A percentile compares a stretch with the other conserved stretches of the same genome.
Conservation (phyloP, 2,797 vertebrate genomes). For the Bovichtus diacanthus region DNA sequence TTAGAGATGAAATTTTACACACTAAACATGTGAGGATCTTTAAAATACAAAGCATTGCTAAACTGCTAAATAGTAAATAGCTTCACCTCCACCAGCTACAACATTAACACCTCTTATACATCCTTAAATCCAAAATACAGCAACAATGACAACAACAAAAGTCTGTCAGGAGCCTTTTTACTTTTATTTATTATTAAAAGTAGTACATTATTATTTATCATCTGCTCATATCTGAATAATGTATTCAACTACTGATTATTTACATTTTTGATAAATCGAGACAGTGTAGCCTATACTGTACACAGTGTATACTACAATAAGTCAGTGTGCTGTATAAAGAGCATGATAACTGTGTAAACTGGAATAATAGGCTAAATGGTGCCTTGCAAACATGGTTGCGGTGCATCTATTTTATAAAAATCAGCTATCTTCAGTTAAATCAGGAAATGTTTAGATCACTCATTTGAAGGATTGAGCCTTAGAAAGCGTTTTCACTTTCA, state of each 20-base stretch:
- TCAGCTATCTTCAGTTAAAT: neutral
- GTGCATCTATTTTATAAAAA: neutral
- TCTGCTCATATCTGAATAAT: neutral
- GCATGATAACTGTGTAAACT: neutral
- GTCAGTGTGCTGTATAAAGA: neutral
- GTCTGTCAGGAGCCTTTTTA: neutral
- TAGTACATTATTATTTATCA: neutral
- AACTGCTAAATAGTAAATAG: neutral
- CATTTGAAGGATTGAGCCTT: neutral
- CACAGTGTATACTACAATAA: too few relatives aligned
- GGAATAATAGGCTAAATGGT: neutral
- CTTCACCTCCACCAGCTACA: neutral
- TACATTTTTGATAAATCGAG: neutral
- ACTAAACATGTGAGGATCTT: neutral
- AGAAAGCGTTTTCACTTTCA: neutral
- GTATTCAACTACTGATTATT: neutral
- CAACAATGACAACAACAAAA: neutral
- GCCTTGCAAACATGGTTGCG: neutral
- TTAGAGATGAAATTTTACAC: neutral
- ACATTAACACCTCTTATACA: neutral
- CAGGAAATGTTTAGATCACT: neutral
- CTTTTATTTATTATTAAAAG: neutral
- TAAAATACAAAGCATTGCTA: neutral
- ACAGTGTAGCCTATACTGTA: neutral
- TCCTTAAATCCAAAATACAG: neutral